Evolutionary conservation across 1,140 invertebrate genomes (phyloP).

Genomic region (Eubasilissa regina): DNA sequence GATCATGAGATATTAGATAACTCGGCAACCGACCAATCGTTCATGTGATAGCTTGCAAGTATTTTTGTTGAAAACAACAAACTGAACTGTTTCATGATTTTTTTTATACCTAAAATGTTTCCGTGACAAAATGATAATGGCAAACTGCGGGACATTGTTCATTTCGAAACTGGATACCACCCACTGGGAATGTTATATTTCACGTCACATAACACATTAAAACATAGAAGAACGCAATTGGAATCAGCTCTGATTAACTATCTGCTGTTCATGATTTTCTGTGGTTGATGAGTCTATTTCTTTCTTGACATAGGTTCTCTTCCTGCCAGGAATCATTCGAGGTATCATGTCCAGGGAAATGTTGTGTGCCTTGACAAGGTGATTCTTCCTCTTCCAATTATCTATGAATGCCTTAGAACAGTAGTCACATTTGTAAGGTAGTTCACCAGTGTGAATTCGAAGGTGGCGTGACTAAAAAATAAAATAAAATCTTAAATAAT

Average conservation of each 20-base stretch:
- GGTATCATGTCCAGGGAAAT: conserved; percentile 65
- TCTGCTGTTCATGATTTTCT: not conserved
- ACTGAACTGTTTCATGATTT: no score
- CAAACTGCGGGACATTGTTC: no score
- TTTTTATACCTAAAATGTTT: no score
- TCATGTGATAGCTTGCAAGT: no score
- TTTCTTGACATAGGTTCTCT: conserved; percentile 53
- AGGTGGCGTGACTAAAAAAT: conserved; percentile 67
- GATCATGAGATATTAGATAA: no score
- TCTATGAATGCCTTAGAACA: conserved; percentile 80
- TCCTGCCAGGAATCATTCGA: conserved; percentile 51
- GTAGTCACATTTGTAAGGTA: conserved; percentile 84
- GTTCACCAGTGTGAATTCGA: conserved; percentile 88
- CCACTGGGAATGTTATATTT: no score
- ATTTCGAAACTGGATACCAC: no score
- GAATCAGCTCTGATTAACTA: not conserved
- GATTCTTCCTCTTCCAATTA: conserved; percentile 70
- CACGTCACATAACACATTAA: not conserved
- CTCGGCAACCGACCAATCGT: no score
- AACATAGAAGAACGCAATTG: not conserved
- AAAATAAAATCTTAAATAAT: not conserved
- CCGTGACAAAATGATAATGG: no score
- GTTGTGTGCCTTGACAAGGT: conserved; percentile 68
- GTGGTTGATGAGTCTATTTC: conserved; percentile 7
- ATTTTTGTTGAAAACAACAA: not conserved